phyloP scores from a whole-genome alignment of 1,140 invertebrate species.

The Paralvinella palmiformis region DNA sequence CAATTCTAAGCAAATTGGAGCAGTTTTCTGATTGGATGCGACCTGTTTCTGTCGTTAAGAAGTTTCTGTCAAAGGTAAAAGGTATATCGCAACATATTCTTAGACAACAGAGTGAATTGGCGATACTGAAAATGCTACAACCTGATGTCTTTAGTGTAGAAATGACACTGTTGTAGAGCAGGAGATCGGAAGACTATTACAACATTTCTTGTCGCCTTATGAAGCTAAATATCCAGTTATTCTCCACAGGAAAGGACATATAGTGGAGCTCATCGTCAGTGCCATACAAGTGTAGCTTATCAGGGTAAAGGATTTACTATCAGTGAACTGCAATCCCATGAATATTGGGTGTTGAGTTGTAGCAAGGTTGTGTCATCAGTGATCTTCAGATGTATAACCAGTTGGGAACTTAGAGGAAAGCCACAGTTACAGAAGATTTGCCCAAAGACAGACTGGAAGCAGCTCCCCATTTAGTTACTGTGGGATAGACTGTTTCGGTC shows the following conservation, averaged over 20 bases:
- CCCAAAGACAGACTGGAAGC: slow-evolving; percentile 22
- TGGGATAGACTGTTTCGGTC: slow-evolving; percentile 28
- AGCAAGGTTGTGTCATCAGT: slow-evolving; percentile 15
- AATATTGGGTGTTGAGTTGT: slow-evolving; percentile 26
- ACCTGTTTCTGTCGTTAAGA: slow-evolving; percentile 7
- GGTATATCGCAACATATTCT: background rate
- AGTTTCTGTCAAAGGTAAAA: background rate
- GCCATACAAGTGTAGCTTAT: slow-evolving; percentile 20
- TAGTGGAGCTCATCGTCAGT: slow-evolving; percentile 21
- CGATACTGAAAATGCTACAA: slow-evolving; percentile 11
- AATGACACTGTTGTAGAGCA: slow-evolving; percentile 6
- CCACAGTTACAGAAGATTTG: slow-evolving; percentile 18
- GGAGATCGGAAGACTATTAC: background rate
- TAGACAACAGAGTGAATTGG: background rate
- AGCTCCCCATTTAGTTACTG: slow-evolving; percentile 21
- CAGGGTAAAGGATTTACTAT: slow-evolving; percentile 22
- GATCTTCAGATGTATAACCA: slow-evolving; percentile 24
- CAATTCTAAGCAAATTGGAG: background rate
- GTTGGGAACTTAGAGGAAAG: slow-evolving; percentile 18
- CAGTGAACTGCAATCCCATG: slow-evolving; percentile 16
- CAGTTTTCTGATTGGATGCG: slow-evolving; percentile 19
- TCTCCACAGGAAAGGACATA: slow-evolving; percentile 19
- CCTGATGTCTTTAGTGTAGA: slow-evolving; percentile 10
- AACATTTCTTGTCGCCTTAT: slow-evolving; percentile 19
- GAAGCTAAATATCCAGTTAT: slow-evolving; percentile 24